phyloP scores from a whole-genome alignment of 2,888 invertebrate genomes.

The Peribatodes rhomboidaria region DNA sequence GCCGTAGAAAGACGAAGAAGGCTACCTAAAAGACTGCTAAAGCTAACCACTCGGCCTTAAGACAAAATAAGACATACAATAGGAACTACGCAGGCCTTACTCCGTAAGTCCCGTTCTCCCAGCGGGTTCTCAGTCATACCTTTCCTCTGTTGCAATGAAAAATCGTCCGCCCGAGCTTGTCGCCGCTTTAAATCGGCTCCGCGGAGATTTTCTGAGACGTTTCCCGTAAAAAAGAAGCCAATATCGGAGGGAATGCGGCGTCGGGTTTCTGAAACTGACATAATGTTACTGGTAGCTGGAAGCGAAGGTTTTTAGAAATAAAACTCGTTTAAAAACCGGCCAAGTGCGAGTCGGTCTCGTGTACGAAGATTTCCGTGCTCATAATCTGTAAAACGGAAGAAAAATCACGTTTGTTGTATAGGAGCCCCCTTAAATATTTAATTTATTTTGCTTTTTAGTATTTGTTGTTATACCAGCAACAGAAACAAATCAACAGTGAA shows the following conservation, averaged over 20 bases:
- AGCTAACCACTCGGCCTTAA: too few species aligned
- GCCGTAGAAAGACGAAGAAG: too few species aligned
- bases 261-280: constrained; percentile 20
- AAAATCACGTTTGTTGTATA: neutral
- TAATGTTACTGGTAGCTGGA: constrained; percentile 16
- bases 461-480: neutral
- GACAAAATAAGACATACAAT: too few species aligned
- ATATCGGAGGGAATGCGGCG: constrained; percentile 37
- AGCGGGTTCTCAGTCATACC: neutral
- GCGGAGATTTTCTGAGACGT: constrained; percentile 25
- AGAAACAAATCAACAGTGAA: too few species aligned
- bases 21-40: too few species aligned
- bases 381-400: too few species aligned
- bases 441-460: too few species aligned
- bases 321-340: neutral
- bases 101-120: neutral
- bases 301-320: neutral
- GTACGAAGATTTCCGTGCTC: too few species aligned
- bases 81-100: neutral
- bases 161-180: constrained; percentile 14
- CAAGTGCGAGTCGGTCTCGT: too few species aligned
- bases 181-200: constrained; percentile 35
- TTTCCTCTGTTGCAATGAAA: constrained; percentile 22
- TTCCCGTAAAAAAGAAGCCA: constrained; percentile 37
- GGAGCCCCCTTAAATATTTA: too few species aligned